A percentile compares a stretch with the other conserved stretches of the same genome.
Evolutionary conservation across 1,140 invertebrate genomes (phyloP).

Genomic region (Drosophila pectinifera): DNA sequence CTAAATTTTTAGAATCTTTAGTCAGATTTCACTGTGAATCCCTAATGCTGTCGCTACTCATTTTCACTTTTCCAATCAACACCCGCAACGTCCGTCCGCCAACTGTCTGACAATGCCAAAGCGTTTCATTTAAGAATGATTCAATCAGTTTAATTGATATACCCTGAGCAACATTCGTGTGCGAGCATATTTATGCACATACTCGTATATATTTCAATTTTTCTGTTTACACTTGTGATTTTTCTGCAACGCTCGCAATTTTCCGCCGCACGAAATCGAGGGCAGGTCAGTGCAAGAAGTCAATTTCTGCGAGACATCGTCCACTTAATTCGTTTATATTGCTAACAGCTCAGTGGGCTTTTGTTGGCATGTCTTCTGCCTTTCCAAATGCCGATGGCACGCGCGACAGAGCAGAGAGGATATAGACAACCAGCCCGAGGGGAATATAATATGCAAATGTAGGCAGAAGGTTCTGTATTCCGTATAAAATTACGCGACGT

Average conservation of each 20-base stretch:
- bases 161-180: conserved; percentile 9
- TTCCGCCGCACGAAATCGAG: conserved; percentile 23
- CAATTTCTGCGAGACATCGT: conserved; percentile 12
- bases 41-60: conserved; percentile 1
- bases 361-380: conserved; percentile 22
- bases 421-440: conserved; percentile 7
- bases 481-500: conserved; percentile 28
- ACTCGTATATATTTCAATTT: conserved; percentile 27
- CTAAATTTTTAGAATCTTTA: background rate
- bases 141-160: conserved; percentile 72
- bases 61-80: conserved; percentile 64
- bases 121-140: conserved; percentile 68
- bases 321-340: conserved; percentile 60
- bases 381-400: conserved; percentile 55
- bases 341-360: conserved; percentile 26
- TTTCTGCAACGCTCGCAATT: conserved; percentile 54
- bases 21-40: background rate
- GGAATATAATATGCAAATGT: conserved; percentile 49
- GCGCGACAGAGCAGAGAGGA: conserved; percentile 42
- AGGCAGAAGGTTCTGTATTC: conserved; percentile 48
- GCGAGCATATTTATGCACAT: conserved; percentile 2
- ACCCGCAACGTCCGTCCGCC: conserved; percentile 39
- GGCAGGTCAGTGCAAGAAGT: conserved; percentile 55
- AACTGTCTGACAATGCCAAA: conserved; percentile 12
- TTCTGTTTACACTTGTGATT: conserved; percentile 63